Evolutionary conservation across 2,888 invertebrate species (phyloP).

Genomic region (Diarsia rubi): DNA sequence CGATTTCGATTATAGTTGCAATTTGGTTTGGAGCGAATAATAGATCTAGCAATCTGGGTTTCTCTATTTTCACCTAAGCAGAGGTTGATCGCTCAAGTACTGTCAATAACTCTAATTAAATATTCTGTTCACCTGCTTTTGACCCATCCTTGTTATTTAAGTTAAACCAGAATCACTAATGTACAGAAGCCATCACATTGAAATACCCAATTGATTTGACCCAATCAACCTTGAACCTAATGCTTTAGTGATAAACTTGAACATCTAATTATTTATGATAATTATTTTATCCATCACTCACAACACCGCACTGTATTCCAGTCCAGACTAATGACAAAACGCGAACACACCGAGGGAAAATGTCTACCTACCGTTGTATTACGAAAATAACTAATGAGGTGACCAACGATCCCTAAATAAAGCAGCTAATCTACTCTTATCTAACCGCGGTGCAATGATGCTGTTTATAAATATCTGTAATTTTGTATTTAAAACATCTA

Average conservation of each 20-base stretch:
- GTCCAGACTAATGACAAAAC: constrained; percentile 26
- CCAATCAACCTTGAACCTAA: too few relatives aligned
- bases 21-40: too few relatives aligned
- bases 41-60: too few relatives aligned
- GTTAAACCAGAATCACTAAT: neutral
- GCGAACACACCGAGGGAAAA: constrained; percentile 27
- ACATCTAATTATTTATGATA: neutral
- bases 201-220: too few relatives aligned
- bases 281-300: constrained; percentile 20
- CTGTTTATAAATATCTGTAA: neutral
- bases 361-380: constrained; percentile 14
- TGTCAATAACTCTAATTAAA: neutral
- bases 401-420: constrained; percentile 17
- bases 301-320: constrained; percentile 10
- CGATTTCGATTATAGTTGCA: too few relatives aligned
- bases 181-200: too few relatives aligned
- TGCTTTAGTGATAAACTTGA: too few relatives aligned
- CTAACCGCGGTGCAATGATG: neutral
- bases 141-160: constrained; percentile 32
- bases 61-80: too few relatives aligned
- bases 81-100: too few relatives aligned
- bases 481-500: constrained; percentile 3
- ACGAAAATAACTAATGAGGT: constrained; percentile 45
- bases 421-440: constrained; percentile 4
- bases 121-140: constrained; percentile 23